phyloP scores from a whole-genome alignment of 1,140 invertebrate genomes.

The Mizuhopecten yessoensis region DNA sequence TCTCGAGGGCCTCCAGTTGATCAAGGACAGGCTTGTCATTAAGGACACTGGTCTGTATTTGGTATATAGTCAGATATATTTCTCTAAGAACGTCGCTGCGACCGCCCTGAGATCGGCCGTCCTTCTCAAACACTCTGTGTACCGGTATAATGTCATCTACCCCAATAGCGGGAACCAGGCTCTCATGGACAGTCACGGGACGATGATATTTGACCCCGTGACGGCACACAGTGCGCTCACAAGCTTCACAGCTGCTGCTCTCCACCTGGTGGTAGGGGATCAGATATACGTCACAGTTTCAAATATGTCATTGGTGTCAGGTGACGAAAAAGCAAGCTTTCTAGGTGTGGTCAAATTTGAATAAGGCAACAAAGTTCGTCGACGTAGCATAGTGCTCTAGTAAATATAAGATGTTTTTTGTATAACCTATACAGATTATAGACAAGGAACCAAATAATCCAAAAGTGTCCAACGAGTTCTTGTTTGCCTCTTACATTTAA shows the following conservation, averaged over 20 bases:
- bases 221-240: constrained; percentile 57
- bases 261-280: constrained; percentile 54
- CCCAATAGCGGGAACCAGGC: constrained; percentile 56
- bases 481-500: too few relatives aligned
- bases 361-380: neutral
- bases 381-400: too few relatives aligned
- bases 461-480: too few relatives aligned
- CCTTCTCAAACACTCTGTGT: constrained; percentile 58
- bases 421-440: too few relatives aligned
- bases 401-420: too few relatives aligned
- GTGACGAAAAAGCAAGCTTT: constrained; percentile 51
- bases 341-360: constrained; percentile 49
- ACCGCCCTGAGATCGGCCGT: neutral
- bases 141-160: constrained; percentile 59
- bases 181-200: constrained; percentile 51
- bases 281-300: constrained; percentile 59
- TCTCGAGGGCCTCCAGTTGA: constrained; percentile 46
- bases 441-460: too few relatives aligned
- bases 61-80: constrained; percentile 62
- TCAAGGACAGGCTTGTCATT: constrained; percentile 47
- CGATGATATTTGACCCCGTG: constrained; percentile 51
- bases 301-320: constrained; percentile 52
- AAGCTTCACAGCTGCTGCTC: constrained; percentile 56
- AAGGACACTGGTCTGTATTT: constrained; percentile 55
- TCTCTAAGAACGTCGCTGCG: constrained; percentile 29